A percentile compares a stretch with the other conserved stretches of the same genome.
phyloP scores from a whole-genome alignment of 1,140 invertebrate species.

The Eufriesea mexicana region DNA sequence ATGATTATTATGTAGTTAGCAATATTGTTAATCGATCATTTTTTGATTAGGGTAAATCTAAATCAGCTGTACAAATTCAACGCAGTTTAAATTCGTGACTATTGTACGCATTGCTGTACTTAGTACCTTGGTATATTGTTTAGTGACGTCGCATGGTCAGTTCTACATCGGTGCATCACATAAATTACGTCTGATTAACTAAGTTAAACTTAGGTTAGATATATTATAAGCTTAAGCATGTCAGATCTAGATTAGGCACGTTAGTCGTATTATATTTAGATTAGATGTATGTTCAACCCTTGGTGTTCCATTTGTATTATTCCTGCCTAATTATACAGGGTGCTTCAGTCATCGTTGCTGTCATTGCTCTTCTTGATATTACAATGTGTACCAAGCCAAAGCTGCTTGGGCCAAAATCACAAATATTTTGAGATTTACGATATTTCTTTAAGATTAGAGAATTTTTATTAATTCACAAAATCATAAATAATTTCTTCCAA shows the following conservation, averaged over 20 bases:
- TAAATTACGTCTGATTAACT: conserved; percentile 12
- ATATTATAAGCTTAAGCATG: not conserved
- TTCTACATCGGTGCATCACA: not conserved
- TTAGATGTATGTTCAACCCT: not conserved
- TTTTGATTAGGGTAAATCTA: not conserved
- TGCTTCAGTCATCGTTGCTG: too few species aligned
- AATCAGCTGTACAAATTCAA: not conserved
- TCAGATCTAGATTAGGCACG: not conserved
- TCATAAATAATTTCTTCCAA: too few species aligned
- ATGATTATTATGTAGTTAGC: too few species aligned
- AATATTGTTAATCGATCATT: not conserved
- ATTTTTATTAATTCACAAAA: too few species aligned
- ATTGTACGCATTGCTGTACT: not conserved
- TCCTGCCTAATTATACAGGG: not conserved
- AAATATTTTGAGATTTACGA: too few species aligned
- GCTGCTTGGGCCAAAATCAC: too few species aligned
- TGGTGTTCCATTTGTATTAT: not conserved
- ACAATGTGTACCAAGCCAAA: too few species aligned
- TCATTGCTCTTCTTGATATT: too few species aligned
- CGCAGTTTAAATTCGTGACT: not conserved
- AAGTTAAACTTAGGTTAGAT: not conserved
- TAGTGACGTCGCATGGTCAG: not conserved
- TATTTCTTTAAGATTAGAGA: too few species aligned
- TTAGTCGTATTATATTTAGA: not conserved
- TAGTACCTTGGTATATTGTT: not conserved